Evolutionary conservation across 1,140 invertebrate genomes (phyloP).

Genomic region (Eriosoma lanigerum): DNA sequence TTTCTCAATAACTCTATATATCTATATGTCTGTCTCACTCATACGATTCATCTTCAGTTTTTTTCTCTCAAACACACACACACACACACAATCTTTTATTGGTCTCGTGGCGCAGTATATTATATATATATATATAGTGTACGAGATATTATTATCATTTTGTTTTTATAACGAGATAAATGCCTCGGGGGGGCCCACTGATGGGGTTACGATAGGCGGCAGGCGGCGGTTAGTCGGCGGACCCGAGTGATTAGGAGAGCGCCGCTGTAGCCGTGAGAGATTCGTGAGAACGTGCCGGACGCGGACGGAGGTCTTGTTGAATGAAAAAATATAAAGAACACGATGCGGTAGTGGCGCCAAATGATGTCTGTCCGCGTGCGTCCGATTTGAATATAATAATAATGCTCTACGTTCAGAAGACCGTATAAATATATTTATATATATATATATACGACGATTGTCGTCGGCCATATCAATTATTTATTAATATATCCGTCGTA

Average conservation of each 20-base stretch:
- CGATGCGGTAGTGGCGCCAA: conserved; percentile 42
- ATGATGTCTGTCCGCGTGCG: conserved; percentile 34
- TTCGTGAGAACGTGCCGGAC: conserved; percentile 48
- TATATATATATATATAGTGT: background rate
- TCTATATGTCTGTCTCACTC: background rate
- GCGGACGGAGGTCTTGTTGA: conserved; percentile 39
- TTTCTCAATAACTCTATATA: background rate
- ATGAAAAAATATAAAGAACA: conserved; percentile 33
- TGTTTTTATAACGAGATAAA: conserved; percentile 48
- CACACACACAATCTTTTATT: too few relatives aligned
- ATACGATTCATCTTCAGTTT: too few relatives aligned
- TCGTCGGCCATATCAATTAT: conserved; percentile 50
- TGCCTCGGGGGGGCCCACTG: conserved; percentile 14
- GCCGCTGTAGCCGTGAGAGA: conserved; percentile 33
- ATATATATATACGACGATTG: conserved; percentile 16
- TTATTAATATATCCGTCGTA: conserved; percentile 9
- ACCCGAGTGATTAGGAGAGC: conserved; percentile 33
- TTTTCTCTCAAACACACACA: too few relatives aligned
- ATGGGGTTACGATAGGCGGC: background rate
- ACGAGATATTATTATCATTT: conserved; percentile 27
- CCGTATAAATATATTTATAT: too few relatives aligned
- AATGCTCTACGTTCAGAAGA: background rate
- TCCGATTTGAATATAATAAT: conserved; percentile 40
- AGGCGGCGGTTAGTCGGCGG: background rate
- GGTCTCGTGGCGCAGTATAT: too few relatives aligned